phyloP scores from a whole-genome alignment of 2,113 vertebrate genomes.

The Geothlypis trichas region DNA sequence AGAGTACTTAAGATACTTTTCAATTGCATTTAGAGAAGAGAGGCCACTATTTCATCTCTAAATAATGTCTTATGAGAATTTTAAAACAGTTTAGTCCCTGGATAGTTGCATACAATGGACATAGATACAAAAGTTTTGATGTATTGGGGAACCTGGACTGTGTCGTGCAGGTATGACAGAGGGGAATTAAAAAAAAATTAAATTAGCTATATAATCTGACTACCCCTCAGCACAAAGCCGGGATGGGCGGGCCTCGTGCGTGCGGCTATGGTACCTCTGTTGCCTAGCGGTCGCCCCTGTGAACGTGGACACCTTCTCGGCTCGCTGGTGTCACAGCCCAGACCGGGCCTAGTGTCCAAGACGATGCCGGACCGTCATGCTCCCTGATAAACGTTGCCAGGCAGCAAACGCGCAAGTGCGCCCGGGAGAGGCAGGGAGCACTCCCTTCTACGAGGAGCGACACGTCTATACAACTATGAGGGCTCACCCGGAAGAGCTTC shows the following conservation, averaged over 20 bases:
- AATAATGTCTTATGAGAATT: not conserved
- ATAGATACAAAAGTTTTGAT: not conserved
- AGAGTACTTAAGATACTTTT: too few relatives aligned
- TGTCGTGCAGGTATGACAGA: not conserved
- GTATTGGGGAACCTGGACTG: not conserved
- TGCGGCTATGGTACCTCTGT: not conserved
- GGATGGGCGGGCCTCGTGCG: not conserved
- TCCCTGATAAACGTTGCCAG: not conserved
- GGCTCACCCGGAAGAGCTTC: constrained; percentile 1
- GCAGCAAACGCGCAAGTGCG: not conserved
- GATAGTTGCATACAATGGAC: not conserved
- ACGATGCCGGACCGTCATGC: not conserved
- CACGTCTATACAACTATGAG: not conserved
- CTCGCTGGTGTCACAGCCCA: not conserved
- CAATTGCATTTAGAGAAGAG: too few relatives aligned
- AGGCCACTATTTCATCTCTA: too few relatives aligned
- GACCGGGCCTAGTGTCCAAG: not conserved
- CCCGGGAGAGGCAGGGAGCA: not conserved
- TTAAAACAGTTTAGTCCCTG: not conserved
- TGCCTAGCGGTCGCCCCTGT: not conserved
- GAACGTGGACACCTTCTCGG: not conserved
- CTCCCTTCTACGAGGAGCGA: not conserved
- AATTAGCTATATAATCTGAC: not conserved
- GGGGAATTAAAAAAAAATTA: not conserved
- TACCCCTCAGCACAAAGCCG: not conserved